Evolutionary conservation across 23 tunicate genomes (phyloP), one percentile per base, ranked within the genome.

Genomic region (Ciona savignyi): DNA sequence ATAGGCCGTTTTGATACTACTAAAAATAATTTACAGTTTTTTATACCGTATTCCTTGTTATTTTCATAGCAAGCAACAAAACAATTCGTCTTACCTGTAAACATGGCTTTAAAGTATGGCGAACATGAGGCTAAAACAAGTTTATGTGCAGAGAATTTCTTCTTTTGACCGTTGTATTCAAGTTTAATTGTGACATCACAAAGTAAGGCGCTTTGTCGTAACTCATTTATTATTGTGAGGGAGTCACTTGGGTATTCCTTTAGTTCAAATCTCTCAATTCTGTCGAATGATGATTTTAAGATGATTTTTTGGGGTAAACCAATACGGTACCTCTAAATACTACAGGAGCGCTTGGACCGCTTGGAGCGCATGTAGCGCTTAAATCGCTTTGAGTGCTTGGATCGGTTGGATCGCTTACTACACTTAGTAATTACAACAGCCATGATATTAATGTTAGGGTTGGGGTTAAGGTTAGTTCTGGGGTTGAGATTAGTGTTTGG

Each of bases 181-280:
- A 90, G 70, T 76, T 92, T 92, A 31, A 92, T 92, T 60, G 98
- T 85, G 3, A 92, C 98, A 68, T 92, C 98, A 80, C 98, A 92
- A 21, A 92, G 56, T 21, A 92, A 71, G 51, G 78, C 67, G 68
- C 70, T 85, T 30, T 77, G 79, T 22, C 93, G 72, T 31, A 92
- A 35, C n/a, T 85, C 92, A 68, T 92, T 89, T 51, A 92, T 81
- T 23, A 83, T 77, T 4, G 69, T 23, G 48, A 90, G 66, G n/a
- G 80, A 65, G 69, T 83, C 89, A 35, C 71, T 83, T 0, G 97
- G 85, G 74, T 90, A 90, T 79, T 90, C 89, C 51, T 83, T 83
- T 32, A 83, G 63, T 64, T 90, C 89, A 70, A 78, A 90, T 60
- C 83, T 48, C 79, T 90, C 97, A 27, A 80, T 69, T 33, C 80